Percentiles rank a stretch among this genome's conserved stretches.
phyloP scores from a whole-genome alignment of 2,113 vertebrate genomes.

The Sus scrofa region T2T-Sscrofa CM000817.6:33272001-33272500 shows the following conservation, averaged over 20 bases:
- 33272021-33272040: background rate
- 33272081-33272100: background rate
- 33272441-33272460: constrained; percentile 18
- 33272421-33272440: constrained; percentile 21
- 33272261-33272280: no score
- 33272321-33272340: no score
- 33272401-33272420: background rate
- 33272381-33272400: background rate
- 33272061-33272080: background rate
- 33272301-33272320: no score
- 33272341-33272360: background rate
- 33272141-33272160: no score
- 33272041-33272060: constrained; percentile 28
- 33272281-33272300: no score
- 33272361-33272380: background rate
- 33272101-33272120: no score
- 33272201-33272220: no score
- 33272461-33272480: background rate
- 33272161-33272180: no score
- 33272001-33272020: background rate
- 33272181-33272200: no score
- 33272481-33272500: background rate
- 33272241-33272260: no score
- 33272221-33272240: no score
- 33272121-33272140: no score